These are phyloP conservation scores for Tauraco hartlaubi DNA, from an alignment of 2,797 vertebrate species.

Conservation along the genomic window DNA sequence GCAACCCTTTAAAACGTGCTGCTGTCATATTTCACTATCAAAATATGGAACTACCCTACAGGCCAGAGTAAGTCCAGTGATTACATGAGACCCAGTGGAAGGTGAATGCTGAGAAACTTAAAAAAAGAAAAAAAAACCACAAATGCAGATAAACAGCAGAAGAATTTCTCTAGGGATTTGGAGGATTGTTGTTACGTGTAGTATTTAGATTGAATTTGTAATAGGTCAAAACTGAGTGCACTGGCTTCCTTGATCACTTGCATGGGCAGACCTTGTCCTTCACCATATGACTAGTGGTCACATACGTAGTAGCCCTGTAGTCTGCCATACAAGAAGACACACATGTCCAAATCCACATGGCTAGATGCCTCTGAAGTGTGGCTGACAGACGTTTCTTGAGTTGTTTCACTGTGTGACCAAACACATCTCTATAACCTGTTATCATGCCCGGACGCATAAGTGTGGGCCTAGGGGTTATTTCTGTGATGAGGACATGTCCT, in stretches of 20 bases:
- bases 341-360: neutral
- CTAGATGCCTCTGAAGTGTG: neutral
- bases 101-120: neutral
- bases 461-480: neutral
- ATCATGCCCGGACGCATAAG: neutral
- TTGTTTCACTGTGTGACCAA: neutral
- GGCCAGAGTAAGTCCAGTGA: neutral
- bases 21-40: neutral
- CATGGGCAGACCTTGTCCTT: neutral
- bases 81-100: neutral
- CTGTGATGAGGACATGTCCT: neutral
- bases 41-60: neutral
- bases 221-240: neutral
- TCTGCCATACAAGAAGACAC: too few species aligned
- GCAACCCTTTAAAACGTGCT: neutral
- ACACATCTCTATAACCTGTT: too few species aligned
- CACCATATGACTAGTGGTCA: too few species aligned
- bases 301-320: too few species aligned
- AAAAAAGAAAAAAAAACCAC: neutral
- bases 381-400: neutral
- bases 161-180: neutral
- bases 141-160: neutral
- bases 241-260: neutral
- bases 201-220: neutral
- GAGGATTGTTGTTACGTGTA: rapidly evolving